Evolutionary conservation across 1,140 invertebrate species (phyloP).

Genomic region (Plectus sambesii): DNA sequence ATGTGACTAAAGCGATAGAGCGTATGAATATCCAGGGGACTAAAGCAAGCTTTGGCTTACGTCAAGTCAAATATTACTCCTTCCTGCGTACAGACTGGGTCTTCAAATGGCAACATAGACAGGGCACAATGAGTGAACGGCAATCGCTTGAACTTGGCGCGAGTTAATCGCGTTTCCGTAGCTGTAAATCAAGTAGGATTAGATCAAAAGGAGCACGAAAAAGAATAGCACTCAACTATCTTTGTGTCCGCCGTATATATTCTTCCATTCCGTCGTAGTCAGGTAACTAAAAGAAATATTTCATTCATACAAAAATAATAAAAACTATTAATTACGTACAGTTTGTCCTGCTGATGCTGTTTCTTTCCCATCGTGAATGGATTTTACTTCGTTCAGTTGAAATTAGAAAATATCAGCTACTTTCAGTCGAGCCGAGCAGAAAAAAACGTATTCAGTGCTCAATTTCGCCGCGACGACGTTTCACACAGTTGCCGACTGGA

Average conservation of each 20-base stretch:
- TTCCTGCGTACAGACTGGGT: conserved; percentile 70
- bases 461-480: too few relatives aligned
- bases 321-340: conserved; percentile 22
- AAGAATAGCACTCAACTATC: conserved; percentile 15
- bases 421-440: too few relatives aligned
- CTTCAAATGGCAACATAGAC: conserved; percentile 76
- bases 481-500: too few relatives aligned
- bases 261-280: conserved; percentile 44
- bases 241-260: conserved; percentile 41
- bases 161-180: conserved; percentile 28
- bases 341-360: conserved; percentile 44
- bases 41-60: conserved; percentile 31
- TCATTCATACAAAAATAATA: conserved; percentile 6
- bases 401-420: too few relatives aligned
- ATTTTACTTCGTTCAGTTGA: too few relatives aligned
- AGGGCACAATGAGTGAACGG: conserved; percentile 71
- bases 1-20: conserved; percentile 54
- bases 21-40: conserved; percentile 4
- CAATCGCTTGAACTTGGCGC: conserved; percentile 69
- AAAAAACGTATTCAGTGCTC: too few relatives aligned
- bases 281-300: conserved; percentile 27
- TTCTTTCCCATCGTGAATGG: conserved; percentile 40
- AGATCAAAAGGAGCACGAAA: not conserved
- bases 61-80: conserved; percentile 75
- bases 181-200: conserved; percentile 23